These are phyloP conservation scores for Polydrusus tereticollis DNA, from an alignment of 2,888 invertebrate genomes.

Conservation along the genomic window DNA sequence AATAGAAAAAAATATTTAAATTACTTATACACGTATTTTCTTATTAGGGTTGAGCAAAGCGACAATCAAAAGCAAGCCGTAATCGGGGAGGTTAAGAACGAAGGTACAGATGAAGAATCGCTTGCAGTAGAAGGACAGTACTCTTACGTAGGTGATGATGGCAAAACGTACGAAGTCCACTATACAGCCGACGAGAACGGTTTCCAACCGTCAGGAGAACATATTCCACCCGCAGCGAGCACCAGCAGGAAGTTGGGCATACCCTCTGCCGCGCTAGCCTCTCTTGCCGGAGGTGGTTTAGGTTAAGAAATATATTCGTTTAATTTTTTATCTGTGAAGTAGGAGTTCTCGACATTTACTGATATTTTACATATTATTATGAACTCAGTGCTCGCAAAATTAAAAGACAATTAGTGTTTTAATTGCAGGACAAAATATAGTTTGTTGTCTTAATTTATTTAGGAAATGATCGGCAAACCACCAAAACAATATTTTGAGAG, in stretches of 20 bases:
- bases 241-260: constrained; percentile 59
- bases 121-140: constrained; percentile 71
- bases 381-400: too few relatives aligned
- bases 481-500: too few relatives aligned
- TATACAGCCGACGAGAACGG: constrained; percentile 73
- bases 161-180: constrained; percentile 69
- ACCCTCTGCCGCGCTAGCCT: constrained; percentile 61
- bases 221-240: constrained; percentile 58
- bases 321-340: too few relatives aligned
- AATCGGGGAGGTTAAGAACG: constrained; percentile 66
- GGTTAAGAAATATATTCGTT: constrained; percentile 45
- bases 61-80: constrained; percentile 72
- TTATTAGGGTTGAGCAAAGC: constrained; percentile 62
- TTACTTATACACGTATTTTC: background rate
- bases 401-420: too few relatives aligned
- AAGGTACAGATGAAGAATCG: constrained; percentile 67
- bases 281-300: constrained; percentile 60
- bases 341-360: too few relatives aligned
- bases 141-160: constrained; percentile 70
- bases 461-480: too few relatives aligned
- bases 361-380: too few relatives aligned
- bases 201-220: constrained; percentile 65
- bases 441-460: too few relatives aligned
- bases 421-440: too few relatives aligned
- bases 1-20: too few relatives aligned